These are phyloP conservation scores for Agriotes lineatus DNA, from an alignment of 2,888 invertebrate genomes.

Conservation along the genomic window DNA sequence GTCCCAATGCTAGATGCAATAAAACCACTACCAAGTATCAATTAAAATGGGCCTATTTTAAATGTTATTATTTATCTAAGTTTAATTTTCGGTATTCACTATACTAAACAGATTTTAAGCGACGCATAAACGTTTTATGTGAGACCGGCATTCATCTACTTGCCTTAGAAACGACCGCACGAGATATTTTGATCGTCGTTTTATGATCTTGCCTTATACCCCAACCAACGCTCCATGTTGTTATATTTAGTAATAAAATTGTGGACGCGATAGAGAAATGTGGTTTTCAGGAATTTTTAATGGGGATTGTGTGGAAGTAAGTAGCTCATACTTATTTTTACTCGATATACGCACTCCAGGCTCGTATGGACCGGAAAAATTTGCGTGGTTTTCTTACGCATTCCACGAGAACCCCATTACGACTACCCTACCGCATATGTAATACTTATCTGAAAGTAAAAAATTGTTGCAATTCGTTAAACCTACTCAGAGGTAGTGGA, in stretches of 20 bases:
- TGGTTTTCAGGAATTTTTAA: constrained; percentile 9
- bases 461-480: too few species aligned
- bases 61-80: neutral
- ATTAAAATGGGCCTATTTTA: too few species aligned
- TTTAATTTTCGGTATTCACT: neutral
- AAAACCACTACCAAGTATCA: too few species aligned
- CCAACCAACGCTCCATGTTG: neutral
- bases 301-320: constrained; percentile 7
- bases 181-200: constrained; percentile 9
- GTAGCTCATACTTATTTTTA: neutral
- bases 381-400: neutral
- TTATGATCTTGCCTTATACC: neutral
- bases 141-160: neutral
- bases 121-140: constrained; percentile 1
- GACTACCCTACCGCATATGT: neutral
- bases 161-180: neutral
- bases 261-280: constrained; percentile 1
- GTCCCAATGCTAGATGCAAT: too few species aligned
- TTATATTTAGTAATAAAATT: constrained; percentile 4
- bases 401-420: neutral
- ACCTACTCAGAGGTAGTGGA: too few species aligned
- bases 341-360: neutral
- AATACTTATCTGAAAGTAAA: too few species aligned
- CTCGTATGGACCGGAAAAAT: neutral
- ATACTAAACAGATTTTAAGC: constrained; percentile 2